Evolutionary conservation across 2,888 invertebrate species (phyloP).

Genomic region (Acleris emargana): DNA sequence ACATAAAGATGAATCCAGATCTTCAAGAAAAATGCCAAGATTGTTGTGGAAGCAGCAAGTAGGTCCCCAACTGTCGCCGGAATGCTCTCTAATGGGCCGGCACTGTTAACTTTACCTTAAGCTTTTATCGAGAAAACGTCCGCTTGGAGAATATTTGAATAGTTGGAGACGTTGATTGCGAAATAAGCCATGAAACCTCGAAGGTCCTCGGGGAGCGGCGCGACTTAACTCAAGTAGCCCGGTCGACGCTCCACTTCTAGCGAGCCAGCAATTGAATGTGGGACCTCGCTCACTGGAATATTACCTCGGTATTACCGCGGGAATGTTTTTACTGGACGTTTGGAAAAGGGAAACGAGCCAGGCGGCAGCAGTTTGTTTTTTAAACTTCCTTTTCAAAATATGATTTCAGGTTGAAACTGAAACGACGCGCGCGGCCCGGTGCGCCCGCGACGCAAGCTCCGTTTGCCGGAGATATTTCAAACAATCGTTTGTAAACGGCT

Average conservation of each 20-base stretch:
- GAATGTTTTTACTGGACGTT: slow-evolving; percentile 3
- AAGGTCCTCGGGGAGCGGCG: slow-evolving; percentile 50
- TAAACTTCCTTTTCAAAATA: neutral
- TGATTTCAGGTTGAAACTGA: neutral
- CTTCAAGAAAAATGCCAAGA: too few relatives aligned
- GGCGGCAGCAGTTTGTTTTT: neutral
- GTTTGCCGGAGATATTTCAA: too few relatives aligned
- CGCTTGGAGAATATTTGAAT: slow-evolving; percentile 35
- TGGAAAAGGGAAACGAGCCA: neutral
- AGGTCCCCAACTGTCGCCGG: too few relatives aligned
- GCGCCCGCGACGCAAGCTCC: neutral
- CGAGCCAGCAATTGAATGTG: slow-evolving; percentile 44
- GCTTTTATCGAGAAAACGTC: slow-evolving; percentile 2
- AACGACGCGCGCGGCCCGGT: neutral
- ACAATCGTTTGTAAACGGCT: neutral
- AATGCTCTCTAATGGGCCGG: too few relatives aligned
- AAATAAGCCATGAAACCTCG: slow-evolving; percentile 56
- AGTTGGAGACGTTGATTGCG: slow-evolving; percentile 53
- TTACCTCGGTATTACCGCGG: slow-evolving; percentile 9
- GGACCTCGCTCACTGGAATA: slow-evolving; percentile 37
- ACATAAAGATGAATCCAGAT: too few relatives aligned
- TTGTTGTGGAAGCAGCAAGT: too few relatives aligned
- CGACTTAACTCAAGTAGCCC: slow-evolving; percentile 49
- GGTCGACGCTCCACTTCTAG: slow-evolving; percentile 40
- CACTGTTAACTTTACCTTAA: too few relatives aligned